A percentile compares a stretch with the other conserved stretches of the same genome.
These are phyloP conservation scores for Lithobates pipiens DNA, from an alignment of 2,797 vertebrate species.

Conservation along the genomic window DNA sequence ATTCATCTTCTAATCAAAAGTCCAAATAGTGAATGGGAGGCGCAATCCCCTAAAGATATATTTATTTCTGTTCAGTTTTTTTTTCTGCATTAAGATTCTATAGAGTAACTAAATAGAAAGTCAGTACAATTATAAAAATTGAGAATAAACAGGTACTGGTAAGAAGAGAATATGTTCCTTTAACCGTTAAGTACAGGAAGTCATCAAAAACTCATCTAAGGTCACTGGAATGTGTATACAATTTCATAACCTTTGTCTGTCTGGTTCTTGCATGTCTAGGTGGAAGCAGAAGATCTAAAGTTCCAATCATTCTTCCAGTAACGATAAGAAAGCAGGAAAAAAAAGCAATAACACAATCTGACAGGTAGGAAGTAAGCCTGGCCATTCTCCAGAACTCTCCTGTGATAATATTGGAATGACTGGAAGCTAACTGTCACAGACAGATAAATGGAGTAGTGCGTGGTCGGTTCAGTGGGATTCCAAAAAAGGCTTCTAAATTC, in stretches of 20 bases:
- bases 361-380: slow-evolving; percentile 24
- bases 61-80: too few species aligned
- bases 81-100: too few species aligned
- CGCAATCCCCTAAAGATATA: too few species aligned
- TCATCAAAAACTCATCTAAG: slow-evolving; percentile 17
- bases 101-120: too few species aligned
- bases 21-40: too few species aligned
- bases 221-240: slow-evolving; percentile 27
- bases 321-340: slow-evolving; percentile 14
- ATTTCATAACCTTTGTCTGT: slow-evolving; percentile 18
- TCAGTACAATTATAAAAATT: not conserved
- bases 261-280: slow-evolving; percentile 23
- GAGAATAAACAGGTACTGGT: not conserved
- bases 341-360: slow-evolving; percentile 3
- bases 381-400: not conserved
- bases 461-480: not conserved
- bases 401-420: slow-evolving; percentile 23
- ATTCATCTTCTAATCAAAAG: too few species aligned
- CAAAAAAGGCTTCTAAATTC: slow-evolving; percentile 5
- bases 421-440: slow-evolving; percentile 38
- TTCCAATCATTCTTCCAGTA: slow-evolving; percentile 26
- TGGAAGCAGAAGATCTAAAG: not conserved
- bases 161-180: not conserved
- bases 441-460: slow-evolving; percentile 18
- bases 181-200: not conserved